phyloP scores from a whole-genome alignment of 2,797 vertebrate genomes.

The Notoglanidium macrostoma region DNA sequence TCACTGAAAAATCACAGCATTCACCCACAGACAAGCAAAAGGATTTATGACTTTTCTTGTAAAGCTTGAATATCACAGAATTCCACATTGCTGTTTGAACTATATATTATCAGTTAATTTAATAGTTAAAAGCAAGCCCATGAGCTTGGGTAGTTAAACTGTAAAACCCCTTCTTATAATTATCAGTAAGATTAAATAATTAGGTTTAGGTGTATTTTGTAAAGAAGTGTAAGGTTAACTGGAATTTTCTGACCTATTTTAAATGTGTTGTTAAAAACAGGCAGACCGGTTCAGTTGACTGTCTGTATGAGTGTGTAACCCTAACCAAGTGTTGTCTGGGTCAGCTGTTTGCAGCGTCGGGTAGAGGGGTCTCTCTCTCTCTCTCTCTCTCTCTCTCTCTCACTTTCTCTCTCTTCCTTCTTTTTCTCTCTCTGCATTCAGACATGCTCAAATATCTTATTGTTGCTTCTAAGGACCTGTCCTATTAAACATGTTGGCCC shows the following conservation, averaged over 20 bases:
- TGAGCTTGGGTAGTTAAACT: background rate
- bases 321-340: background rate
- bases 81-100: constrained; percentile 1
- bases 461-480: background rate
- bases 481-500: background rate
- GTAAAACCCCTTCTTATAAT: background rate
- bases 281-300: background rate
- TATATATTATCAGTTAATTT: background rate
- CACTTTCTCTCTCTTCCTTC: background rate
- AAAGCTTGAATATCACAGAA: background rate
- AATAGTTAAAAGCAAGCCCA: background rate
- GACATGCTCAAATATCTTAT: background rate
- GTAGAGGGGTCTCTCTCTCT: background rate
- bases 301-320: background rate
- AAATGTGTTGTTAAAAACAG: background rate
- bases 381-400: no score
- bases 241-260: background rate
- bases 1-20: background rate
- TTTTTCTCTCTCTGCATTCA: background rate
- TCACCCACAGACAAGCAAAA: background rate
- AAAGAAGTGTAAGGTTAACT: background rate
- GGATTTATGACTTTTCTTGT: background rate
- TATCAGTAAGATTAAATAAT: background rate
- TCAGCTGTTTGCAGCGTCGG: background rate
- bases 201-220: background rate